Evolutionary conservation across 2,888 invertebrate species (phyloP), one percentile per base, ranked within the genome.

Genomic region (Cheilosia vulpina): DNA sequence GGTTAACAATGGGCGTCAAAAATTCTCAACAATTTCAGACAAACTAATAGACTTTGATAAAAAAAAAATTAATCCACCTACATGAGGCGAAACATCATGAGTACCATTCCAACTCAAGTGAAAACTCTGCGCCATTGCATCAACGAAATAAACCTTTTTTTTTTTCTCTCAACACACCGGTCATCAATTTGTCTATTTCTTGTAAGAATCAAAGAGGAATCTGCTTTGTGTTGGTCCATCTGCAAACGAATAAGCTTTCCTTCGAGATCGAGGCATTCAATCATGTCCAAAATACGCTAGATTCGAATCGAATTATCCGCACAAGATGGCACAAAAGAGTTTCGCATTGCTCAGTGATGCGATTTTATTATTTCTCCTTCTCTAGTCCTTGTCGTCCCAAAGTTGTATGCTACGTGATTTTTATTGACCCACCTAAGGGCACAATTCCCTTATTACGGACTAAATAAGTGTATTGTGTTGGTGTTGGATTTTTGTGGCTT

Each of bases 321-420:
- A 45, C 31, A 43, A 19, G 27, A 60, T 9, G 34, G 7, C 17
- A 60, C 41, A 72, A 72, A 52, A 60, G 43, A 52, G 31, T 62
- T 50, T 41, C 19, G 27, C 24, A 72, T 72, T 72, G 52, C 41
- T 41, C 60, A 38, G 43, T 47, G 52, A 72, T 72, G 66, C 47
- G 52, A 60, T 76, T 76, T 50, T 71, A 60, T 60, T 50, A 38
- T 50, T 27, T 50, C 38, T 41, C 5, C 9, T 15, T 34, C 47
- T 27, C 34, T 43, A 5, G 21, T 52, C 4, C 17, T 19, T 38
- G 13, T 38, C 31, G 31, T 34, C 45, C 45, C 9, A 21, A 55
- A 38, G 31, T 9, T 34, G n/a, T 43, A 31, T 43, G 58, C 21
- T 53, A 53, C 62, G 62, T 77, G 77, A 77, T 69, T 69, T 76